Percentiles rank a stretch among this genome's conserved stretches.
Conservation (phyloP, 2,797 vertebrate genomes). For the Cuculus canorus region DNA sequence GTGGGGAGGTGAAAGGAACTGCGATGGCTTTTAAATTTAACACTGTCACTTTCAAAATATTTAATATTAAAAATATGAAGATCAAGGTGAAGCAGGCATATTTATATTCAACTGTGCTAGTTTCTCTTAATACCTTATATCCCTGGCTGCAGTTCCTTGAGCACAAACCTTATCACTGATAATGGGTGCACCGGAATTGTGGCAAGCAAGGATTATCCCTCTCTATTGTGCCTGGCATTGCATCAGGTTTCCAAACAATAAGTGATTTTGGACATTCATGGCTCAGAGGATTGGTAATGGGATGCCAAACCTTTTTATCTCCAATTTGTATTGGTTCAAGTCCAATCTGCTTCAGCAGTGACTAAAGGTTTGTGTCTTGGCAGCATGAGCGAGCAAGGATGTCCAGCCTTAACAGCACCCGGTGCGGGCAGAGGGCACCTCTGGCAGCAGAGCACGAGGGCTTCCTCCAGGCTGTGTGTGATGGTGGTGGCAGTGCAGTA, state of each 20-base stretch:
- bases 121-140: background rate
- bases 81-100: slow-evolving; percentile 18
- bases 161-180: background rate
- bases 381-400: background rate
- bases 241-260: background rate
- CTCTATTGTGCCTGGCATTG: background rate
- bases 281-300: background rate
- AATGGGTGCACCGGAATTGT: background rate
- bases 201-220: background rate
- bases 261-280: background rate
- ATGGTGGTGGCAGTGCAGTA: background rate
- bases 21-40: slow-evolving; percentile 21
- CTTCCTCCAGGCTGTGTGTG: background rate
- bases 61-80: slow-evolving; percentile 10
- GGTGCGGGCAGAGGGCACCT: background rate
- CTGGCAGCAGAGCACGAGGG: background rate
- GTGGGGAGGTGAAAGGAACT: slow-evolving; percentile 1
- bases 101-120: background rate
- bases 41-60: slow-evolving; percentile 22
- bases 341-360: background rate
- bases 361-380: background rate
- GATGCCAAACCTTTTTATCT: background rate
- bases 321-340: background rate
- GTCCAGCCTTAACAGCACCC: background rate
- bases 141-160: background rate